Base-by-base conservation (phyloP, 2,888 invertebrate species). In the Acleris laterana region DNA sequence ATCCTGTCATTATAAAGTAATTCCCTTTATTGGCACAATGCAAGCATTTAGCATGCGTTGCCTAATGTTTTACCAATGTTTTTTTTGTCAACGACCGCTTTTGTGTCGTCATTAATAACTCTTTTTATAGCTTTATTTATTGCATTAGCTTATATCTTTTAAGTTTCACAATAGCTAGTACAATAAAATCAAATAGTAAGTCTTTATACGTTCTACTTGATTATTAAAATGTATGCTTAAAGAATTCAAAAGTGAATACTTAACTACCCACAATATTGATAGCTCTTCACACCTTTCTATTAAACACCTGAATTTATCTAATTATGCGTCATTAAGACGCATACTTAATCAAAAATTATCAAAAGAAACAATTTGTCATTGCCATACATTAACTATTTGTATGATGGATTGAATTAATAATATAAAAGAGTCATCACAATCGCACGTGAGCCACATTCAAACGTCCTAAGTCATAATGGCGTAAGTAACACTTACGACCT, bases 361-460 rank as follows among this genome's bases (percentile, higher is more conserved):
- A 76, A 72, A 75, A 70, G 75, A 70, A 69, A 74, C 74, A 71
- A 80, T 85, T 79, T 82, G 81, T 84, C 84, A 82, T 77, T 77
- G 68, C 68, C 64, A 70, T 55, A 55, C 68, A 53, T 71, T 62
- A 68, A 65, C 68, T 74, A 70, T 65, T 70, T 73, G 68, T 69
- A 73, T 82, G 85, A 84, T 77, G 73, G 71, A 85, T 86, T 71
- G 80, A 75, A 87, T 87, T 85, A 87, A 87, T 84, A 79, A 79
- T 72, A 82, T 78, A 81, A 83, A 81, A 83, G 61, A 57, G 50
- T 51, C 46, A 44, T 56, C 58, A 53, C 53, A 48, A 53, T 59
- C 52, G 53, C 38, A 9, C 17, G 19, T 11, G 9, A 49, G 16
- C n/a, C 2, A 19, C 7, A 5, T 11, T 25, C 49, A 46, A 61